A percentile compares a stretch with the other conserved stretches of the same genome.
Evolutionary conservation across 2,797 vertebrate species (phyloP).

Genomic region (Catharus ustulatus): DNA sequence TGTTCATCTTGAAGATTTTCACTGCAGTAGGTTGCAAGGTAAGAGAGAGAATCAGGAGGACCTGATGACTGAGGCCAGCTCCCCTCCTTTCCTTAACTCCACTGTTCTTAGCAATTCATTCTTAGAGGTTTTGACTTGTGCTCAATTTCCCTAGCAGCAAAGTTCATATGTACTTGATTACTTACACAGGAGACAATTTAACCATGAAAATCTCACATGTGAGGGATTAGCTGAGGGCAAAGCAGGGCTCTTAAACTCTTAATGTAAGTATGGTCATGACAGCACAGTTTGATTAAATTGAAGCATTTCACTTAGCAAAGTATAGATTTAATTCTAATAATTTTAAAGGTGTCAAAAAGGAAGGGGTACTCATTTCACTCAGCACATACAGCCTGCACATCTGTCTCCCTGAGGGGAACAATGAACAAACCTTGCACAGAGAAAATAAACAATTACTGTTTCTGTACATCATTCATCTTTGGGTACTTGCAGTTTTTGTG

Average conservation of each 20-base stretch:
- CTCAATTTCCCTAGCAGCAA: slow-evolving; percentile 35
- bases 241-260: slow-evolving; percentile 36
- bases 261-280: slow-evolving; percentile 20
- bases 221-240: slow-evolving; percentile 57
- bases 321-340: slow-evolving; percentile 34
- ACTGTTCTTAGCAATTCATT: background rate
- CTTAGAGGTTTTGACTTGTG: background rate
- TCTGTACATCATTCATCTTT: background rate
- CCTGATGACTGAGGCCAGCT: background rate
- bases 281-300: slow-evolving; percentile 52
- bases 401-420: background rate
- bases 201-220: slow-evolving; percentile 41
- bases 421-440: background rate
- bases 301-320: slow-evolving; percentile 30
- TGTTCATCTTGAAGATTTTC: background rate
- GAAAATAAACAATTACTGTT: slow-evolving; percentile 1
- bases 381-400: background rate
- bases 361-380: background rate
- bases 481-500: background rate
- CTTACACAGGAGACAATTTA: slow-evolving; percentile 49
- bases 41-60: background rate
- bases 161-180: slow-evolving; percentile 62
- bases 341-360: slow-evolving; percentile 20
- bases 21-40: background rate
- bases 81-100: background rate